phyloP scores from a whole-genome alignment of 2,888 invertebrate species.

The Drosophila paracracens region DNA sequence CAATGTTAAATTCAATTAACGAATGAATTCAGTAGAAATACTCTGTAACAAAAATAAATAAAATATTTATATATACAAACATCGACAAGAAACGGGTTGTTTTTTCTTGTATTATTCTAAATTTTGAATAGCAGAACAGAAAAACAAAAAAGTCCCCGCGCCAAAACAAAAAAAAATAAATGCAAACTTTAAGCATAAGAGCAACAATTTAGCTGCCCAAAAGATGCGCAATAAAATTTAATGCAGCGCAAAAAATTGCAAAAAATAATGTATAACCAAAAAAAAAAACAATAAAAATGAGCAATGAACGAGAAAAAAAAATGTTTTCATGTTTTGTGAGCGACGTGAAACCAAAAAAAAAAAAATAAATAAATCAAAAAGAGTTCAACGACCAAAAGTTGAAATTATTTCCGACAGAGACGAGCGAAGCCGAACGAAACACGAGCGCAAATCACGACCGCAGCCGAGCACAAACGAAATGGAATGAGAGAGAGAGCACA shows the following conservation, averaged over 20 bases:
- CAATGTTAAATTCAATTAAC: neutral
- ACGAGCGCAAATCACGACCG: slow-evolving; percentile 25
- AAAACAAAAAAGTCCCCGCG: neutral
- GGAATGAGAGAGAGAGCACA: slow-evolving; percentile 1
- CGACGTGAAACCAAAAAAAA: slow-evolving; percentile 30
- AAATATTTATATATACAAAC: neutral
- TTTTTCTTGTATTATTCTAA: neutral
- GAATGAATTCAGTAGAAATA: neutral
- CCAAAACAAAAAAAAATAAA: slow-evolving; percentile 4
- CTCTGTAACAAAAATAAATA: neutral
- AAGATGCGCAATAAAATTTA: slow-evolving; percentile 56
- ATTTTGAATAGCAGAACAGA: neutral
- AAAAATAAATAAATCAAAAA: slow-evolving; percentile 69
- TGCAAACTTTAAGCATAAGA: slow-evolving; percentile 35
- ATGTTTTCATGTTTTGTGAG: slow-evolving; percentile 57
- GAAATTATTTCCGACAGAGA: slow-evolving; percentile 71
- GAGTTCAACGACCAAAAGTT: slow-evolving; percentile 80
- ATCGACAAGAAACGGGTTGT: slow-evolving; percentile 16
- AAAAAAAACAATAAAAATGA: slow-evolving; percentile 22
- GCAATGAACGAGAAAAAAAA: slow-evolving; percentile 31
- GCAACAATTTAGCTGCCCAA: slow-evolving; percentile 32
- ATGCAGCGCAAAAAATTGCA: slow-evolving; percentile 44
- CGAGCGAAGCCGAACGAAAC: slow-evolving; percentile 18
- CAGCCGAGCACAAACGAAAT: slow-evolving; percentile 21
- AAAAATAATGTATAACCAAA: slow-evolving; percentile 8